Base-by-base conservation (phyloP, 2,797 vertebrate species). In the Dallia pectoralis region DNA sequence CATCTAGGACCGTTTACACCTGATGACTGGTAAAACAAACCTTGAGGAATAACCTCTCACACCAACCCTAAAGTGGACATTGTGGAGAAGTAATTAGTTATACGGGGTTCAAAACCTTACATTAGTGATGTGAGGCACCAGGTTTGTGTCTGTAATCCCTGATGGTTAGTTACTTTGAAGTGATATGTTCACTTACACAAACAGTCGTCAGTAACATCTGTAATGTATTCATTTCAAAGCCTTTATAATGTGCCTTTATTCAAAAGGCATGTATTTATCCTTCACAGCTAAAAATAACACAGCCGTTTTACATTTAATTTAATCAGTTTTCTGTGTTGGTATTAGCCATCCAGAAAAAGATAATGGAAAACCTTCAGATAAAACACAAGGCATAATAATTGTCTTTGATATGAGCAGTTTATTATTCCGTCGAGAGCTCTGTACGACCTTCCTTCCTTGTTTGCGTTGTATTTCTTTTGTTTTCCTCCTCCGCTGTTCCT, bases 291-390 rank as follows among this genome's bases (percentile, higher is more conserved):
- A 12, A 71, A 59, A 69, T 15, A 22, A 71, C 47, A 48, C 49
- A 27, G 30, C 29, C 49, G 6, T 18, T 47, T 71, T 69, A 71
- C 19, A 67, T 5, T 30, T 40, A 66, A 79, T 77, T 74, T 72
- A 77, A 76, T 44, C 40, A 32, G 32, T 56, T 56, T 7, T 49
- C 27, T 67, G 33, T 61, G 51, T 61, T 71, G 33, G 25, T 59
- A 11, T 59, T 70, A 61, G 7, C 51, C 51, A 40, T 40, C 40
- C 27, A 62, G n/a, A 44, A 49, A 40, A 7, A 71, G 69, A 29
- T 72, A 72, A 70, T 70, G 56, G 32, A 25, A 72, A 53, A 53
- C 4, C 27, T 66, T 51, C 12, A 65, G 30, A 72, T 72, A 64
- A 40, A 53, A 40, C 64, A 44, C 56, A 56, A 62, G 32, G 61